A percentile compares a stretch with the other conserved stretches of the same genome.
These are phyloP conservation scores for Drosophila pseudotakahashii DNA, from an alignment of 2,888 invertebrate species.

Conservation along the genomic window DNA sequence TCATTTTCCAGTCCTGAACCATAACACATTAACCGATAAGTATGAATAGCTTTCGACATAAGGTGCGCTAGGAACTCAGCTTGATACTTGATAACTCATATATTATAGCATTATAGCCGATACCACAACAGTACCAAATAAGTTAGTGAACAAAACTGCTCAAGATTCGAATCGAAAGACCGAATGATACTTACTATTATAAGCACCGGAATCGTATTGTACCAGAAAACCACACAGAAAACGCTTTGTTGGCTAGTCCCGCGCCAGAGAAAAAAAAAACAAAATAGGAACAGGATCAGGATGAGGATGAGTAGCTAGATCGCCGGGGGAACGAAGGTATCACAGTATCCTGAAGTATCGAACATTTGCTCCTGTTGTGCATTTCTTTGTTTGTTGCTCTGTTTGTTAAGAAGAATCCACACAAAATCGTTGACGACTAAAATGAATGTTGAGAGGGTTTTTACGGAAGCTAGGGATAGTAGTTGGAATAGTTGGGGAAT, in stretches of 20 bases:
- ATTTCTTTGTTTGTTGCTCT: slow-evolving; percentile 77
- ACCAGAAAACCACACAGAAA: slow-evolving; percentile 54
- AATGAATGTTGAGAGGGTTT: slow-evolving; percentile 57
- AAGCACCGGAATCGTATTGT: slow-evolving; percentile 57
- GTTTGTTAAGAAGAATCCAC: slow-evolving; percentile 65
- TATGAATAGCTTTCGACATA: slow-evolving; percentile 42
- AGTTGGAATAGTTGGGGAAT: slow-evolving; percentile 1
- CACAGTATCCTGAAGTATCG: slow-evolving; percentile 48
- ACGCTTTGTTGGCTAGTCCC: slow-evolving; percentile 67
- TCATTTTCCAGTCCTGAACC: slow-evolving; percentile 12
- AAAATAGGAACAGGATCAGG: neutral
- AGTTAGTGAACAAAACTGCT: slow-evolving; percentile 72
- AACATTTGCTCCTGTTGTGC: slow-evolving; percentile 73
- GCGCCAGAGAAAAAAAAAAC: neutral
- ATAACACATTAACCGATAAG: slow-evolving; percentile 29
- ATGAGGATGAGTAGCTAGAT: slow-evolving; percentile 12
- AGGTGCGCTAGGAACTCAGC: slow-evolving; percentile 46
- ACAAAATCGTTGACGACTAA: slow-evolving; percentile 63
- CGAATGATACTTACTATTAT: slow-evolving; percentile 24
- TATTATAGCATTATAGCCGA: slow-evolving; percentile 53
- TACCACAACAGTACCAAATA: slow-evolving; percentile 62
- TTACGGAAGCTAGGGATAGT: slow-evolving; percentile 9
- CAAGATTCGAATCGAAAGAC: slow-evolving; percentile 48
- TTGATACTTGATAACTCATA: slow-evolving; percentile 50
- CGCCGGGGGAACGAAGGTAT: slow-evolving; percentile 3